Base-by-base conservation (phyloP, 2,113 vertebrate species). In the Chrysemys picta region DNA sequence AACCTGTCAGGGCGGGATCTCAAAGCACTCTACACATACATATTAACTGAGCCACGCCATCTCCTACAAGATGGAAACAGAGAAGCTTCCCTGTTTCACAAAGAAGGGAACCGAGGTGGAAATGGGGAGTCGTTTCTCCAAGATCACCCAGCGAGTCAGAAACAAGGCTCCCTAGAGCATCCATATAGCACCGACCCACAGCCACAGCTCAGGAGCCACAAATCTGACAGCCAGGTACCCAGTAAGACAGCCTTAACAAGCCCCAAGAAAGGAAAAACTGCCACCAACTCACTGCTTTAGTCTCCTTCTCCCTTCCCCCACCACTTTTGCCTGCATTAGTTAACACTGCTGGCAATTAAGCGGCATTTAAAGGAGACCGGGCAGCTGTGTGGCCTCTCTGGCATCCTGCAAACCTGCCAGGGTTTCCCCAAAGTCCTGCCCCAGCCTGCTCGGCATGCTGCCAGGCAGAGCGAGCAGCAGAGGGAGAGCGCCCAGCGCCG, bases 401-500 rank as follows among this genome's bases (percentile, higher is more conserved):
- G 45, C 57, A 59, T 78, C 83, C 72, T 52, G 69, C 81, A 87
- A 31, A 80, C 85, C 85, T 95, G 91, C 94, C 93, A 90, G 42
- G 78, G 87, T 50, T 65, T 52, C 59, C 76, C 82, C 65, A 62
- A 56, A 72, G 52, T 87, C 87, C 21, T 38, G 35, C 21, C 31
- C 35, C 56, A n/a, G 56, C 50, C 57, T 84, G 56, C n/a, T 12
- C 24, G 69, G 38, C 53, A 91, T 56, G 80, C 80, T 80, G 89
- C 54, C 56, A 56, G 35, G 42, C 56, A 82, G 89, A 88, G 84
- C 1, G 0, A 8, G 16, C 29, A 91, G 87, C 91, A 96, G 93
- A 84, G 85, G 85, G 22, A 42, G 82, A 72, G 82, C 91, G 89
- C 95, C 92, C 94, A 92, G 91, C 94, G 91, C 95, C 81, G 88